phyloP scores from a whole-genome alignment of 2,113 vertebrate genomes.

The Eretmodus cyanostictus region DNA sequence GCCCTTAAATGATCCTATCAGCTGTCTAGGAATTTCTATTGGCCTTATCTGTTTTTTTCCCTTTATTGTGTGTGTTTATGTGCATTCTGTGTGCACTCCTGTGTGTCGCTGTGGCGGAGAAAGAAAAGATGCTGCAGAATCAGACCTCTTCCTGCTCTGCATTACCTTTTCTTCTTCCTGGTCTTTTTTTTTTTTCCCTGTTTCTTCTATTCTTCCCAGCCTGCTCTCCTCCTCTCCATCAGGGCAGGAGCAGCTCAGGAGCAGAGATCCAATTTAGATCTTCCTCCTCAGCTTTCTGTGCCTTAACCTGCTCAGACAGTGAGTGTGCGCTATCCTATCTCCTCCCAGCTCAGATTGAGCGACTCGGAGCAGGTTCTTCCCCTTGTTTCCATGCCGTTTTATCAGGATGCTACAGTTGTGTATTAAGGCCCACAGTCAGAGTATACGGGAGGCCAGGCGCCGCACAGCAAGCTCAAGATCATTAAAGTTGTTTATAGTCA shows the following conservation, averaged over 20 bases:
- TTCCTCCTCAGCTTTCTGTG: constrained; percentile 26
- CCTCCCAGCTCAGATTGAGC: constrained; percentile 30
- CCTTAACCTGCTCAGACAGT: constrained; percentile 10
- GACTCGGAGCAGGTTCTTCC: not conserved
- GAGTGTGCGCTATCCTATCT: constrained; percentile 36
- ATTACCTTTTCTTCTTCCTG: constrained; percentile 17
- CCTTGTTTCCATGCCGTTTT: constrained; percentile 49
- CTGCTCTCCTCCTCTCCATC: constrained; percentile 29
- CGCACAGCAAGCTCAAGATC: constrained; percentile 20
- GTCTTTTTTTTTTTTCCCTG: not conserved
- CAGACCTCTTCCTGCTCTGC: not conserved
- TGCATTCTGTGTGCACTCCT: not conserved
- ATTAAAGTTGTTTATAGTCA: constrained; percentile 60
- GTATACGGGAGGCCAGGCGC: not conserved
- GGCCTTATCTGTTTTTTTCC: constrained; percentile 26
- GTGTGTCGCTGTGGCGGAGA: not conserved
- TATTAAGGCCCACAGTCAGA: constrained; percentile 5
- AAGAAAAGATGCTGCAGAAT: constrained; percentile 27
- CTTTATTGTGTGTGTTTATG: not conserved
- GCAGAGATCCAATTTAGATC: constrained; percentile 77
- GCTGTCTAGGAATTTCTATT: not conserved
- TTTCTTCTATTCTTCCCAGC: constrained; percentile 15
- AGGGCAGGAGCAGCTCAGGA: constrained; percentile 43
- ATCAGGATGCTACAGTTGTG: constrained; percentile 38
- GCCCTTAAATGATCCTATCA: constrained; percentile 18